A percentile compares a stretch with the other conserved stretches of the same genome.
Conservation (phyloP, 37 sponge, comb jelly and placozoan species). For the Axinella damicornis region DNA sequence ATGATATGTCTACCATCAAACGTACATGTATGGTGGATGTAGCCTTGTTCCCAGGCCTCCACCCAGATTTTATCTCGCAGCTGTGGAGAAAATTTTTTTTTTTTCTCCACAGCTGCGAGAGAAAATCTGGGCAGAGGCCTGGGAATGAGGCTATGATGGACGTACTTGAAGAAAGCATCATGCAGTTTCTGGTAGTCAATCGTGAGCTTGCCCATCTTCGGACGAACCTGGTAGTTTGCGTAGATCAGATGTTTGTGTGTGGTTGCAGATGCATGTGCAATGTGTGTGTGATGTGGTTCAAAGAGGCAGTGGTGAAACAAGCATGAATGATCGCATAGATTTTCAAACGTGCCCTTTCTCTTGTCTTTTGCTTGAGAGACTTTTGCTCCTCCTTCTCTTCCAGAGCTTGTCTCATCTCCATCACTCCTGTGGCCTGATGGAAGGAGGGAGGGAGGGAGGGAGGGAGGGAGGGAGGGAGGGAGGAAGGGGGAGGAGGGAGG, state of each 20-base stretch:
- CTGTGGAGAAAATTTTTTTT: too few species aligned
- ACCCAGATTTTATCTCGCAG: too few species aligned
- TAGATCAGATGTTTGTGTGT: too few species aligned
- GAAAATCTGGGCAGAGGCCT: too few species aligned
- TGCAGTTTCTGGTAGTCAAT: slow-evolving; percentile 99
- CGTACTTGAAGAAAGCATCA: slow-evolving; percentile 96
- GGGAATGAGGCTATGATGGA: too few species aligned
- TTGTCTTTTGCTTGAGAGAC: slow-evolving; percentile 88
- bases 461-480: background rate
- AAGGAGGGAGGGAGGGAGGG: background rate
- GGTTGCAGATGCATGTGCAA: too few species aligned
- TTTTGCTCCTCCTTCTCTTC: slow-evolving; percentile 94
- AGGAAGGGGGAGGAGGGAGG: background rate
- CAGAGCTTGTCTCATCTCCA: slow-evolving; percentile 98
- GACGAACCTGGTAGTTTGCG: too few species aligned
- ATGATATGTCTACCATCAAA: too few species aligned
- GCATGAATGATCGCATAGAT: too few species aligned
- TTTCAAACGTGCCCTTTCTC: slow-evolving; percentile 77
- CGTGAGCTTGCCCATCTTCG: slow-evolving; percentile 96
- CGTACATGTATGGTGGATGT: slow-evolving; percentile 5
- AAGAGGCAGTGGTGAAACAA: background rate
- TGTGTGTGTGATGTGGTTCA: background rate
- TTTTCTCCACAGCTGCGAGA: too few species aligned
- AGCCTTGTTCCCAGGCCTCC: too few species aligned
- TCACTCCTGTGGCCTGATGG: slow-evolving; percentile 89